Percentiles rank a stretch among this genome's conserved stretches.
These are phyloP conservation scores for Pseudochaenichthys georgianus DNA, from an alignment of 2,797 vertebrate species.

Conservation along the genomic window DNA sequence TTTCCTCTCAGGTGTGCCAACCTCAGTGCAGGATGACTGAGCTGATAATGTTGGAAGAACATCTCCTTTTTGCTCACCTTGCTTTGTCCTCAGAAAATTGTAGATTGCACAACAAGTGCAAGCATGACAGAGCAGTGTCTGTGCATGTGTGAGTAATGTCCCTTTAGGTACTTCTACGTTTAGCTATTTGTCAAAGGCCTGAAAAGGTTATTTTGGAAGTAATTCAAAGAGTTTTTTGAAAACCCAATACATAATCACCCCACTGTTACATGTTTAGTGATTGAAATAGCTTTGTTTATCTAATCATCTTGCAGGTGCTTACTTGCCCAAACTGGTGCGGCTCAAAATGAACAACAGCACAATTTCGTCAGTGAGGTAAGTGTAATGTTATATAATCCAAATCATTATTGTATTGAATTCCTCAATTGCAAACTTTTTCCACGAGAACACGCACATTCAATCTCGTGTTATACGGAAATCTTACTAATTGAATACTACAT, in stretches of 20 bases:
- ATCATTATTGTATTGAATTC: slow-evolving; percentile 6
- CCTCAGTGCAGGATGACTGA: slow-evolving; percentile 20
- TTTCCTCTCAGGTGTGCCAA: slow-evolving; percentile 33
- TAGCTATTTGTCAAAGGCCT: slow-evolving; percentile 19
- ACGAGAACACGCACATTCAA: background rate
- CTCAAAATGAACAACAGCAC: slow-evolving; percentile 94
- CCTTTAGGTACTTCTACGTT: slow-evolving; percentile 8
- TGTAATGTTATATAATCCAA: slow-evolving; percentile 29
- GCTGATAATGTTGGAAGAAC: slow-evolving; percentile 24
- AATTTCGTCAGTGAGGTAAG: slow-evolving; percentile 92
- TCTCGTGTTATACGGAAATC: background rate
- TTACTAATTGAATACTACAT: slow-evolving; percentile 10
- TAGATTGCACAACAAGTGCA: slow-evolving; percentile 59
- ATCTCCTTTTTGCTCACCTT: slow-evolving; percentile 35
- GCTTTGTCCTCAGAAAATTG: slow-evolving; percentile 43
- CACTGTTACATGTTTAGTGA: slow-evolving; percentile 29
- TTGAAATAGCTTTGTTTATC: slow-evolving; percentile 48
- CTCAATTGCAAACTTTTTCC: background rate
- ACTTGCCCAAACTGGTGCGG: slow-evolving; percentile 90
- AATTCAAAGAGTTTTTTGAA: background rate
- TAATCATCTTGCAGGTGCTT: slow-evolving; percentile 83
- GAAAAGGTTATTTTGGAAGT: slow-evolving; percentile 32
- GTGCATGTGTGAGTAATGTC: slow-evolving; percentile 51
- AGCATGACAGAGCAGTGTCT: slow-evolving; percentile 41
- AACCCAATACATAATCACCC: slow-evolving; percentile 19